Evolutionary conservation across 2,888 invertebrate genomes (phyloP).

Genomic region (Drosophila niveifrons): DNA sequence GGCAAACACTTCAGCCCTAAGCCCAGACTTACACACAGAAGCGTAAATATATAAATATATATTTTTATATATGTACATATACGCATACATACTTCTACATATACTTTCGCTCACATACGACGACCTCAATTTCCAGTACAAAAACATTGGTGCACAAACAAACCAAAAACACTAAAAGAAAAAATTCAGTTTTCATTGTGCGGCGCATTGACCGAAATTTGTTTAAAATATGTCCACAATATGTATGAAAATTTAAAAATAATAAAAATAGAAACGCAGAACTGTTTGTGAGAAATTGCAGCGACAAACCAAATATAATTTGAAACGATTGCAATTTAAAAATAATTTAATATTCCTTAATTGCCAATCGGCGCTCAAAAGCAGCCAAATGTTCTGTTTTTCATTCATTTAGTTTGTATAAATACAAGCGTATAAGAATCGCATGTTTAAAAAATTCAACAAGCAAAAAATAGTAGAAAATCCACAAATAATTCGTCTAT

Average conservation of each 20-base stretch:
- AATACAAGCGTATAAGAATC: slow-evolving; percentile 2
- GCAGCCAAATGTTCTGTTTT: slow-evolving; percentile 9
- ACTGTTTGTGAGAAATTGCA: slow-evolving; percentile 20
- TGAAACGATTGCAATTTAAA: slow-evolving; percentile 20
- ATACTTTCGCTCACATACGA: slow-evolving; percentile 28
- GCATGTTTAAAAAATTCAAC: background rate
- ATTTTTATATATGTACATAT: slow-evolving; percentile 16
- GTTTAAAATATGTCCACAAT: slow-evolving; percentile 19
- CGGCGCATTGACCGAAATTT: slow-evolving; percentile 62
- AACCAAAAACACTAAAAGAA: slow-evolving; percentile 5
- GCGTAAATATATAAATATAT: slow-evolving; percentile 17
- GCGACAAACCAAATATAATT: slow-evolving; percentile 33
- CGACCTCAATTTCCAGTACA: slow-evolving; percentile 73
- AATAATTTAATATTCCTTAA: slow-evolving; percentile 50
- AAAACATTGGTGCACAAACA: slow-evolving; percentile 62
- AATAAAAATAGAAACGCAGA: slow-evolving; percentile 9
- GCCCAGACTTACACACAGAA: slow-evolving; percentile 61
- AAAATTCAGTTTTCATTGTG: slow-evolving; percentile 59
- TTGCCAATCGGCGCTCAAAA: slow-evolving; percentile 53
- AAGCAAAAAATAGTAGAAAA: background rate
- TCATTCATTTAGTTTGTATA: slow-evolving; percentile 15
- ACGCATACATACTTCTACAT: slow-evolving; percentile 1
- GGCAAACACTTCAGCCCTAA: slow-evolving; percentile 66
- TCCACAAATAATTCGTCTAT: background rate
- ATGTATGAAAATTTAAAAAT: slow-evolving; percentile 26